phyloP scores from a whole-genome alignment of 2,113 vertebrate species.

The Megaceryle maxima region DNA sequence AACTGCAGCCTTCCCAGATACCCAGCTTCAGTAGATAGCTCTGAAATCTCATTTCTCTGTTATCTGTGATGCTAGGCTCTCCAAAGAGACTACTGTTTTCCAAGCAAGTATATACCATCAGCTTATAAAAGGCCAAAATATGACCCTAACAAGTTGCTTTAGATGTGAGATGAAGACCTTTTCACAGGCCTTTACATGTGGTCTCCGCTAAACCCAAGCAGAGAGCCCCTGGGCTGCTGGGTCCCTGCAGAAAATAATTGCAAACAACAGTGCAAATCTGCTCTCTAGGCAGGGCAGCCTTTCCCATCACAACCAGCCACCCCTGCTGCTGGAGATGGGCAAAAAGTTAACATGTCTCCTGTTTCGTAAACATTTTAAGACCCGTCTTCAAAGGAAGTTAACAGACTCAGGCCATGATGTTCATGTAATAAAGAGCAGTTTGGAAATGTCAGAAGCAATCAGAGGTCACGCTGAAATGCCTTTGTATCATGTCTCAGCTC shows the following conservation, averaged over 20 bases:
- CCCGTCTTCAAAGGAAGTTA: constrained; percentile 11
- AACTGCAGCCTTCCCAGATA: background rate
- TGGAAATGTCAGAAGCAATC: constrained; percentile 50
- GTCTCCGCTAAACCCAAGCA: background rate
- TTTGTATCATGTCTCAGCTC: background rate
- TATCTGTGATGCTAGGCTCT: background rate
- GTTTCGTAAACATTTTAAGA: background rate
- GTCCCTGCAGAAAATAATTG: background rate
- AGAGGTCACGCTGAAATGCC: constrained; percentile 4
- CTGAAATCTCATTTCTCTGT: background rate
- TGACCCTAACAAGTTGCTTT: background rate
- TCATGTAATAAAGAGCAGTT: background rate
- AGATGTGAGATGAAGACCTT: background rate
- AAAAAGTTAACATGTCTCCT: background rate
- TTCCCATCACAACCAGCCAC: background rate
- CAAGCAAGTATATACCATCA: background rate
- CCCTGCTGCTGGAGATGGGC: background rate
- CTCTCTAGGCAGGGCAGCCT: background rate
- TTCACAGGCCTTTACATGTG: background rate
- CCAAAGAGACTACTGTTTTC: background rate
- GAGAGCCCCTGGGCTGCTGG: background rate
- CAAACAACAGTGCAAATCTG: background rate
- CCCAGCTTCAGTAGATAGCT: background rate
- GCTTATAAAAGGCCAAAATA: background rate
- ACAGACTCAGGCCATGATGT: background rate